Base-by-base conservation (phyloP, 1,140 invertebrate genomes). In the Calephelis virginiensis region DNA sequence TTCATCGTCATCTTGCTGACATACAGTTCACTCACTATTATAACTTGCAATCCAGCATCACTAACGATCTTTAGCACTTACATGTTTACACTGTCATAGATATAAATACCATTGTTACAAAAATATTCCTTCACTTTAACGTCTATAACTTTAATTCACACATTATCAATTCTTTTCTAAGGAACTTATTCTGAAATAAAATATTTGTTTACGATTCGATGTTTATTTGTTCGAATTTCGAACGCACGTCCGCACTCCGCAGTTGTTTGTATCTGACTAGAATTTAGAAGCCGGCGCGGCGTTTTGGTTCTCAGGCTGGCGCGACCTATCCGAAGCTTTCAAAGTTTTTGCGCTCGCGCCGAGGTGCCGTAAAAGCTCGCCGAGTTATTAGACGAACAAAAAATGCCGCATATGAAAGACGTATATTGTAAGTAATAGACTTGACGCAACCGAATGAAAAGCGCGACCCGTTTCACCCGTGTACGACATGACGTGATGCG, bases 1-100 rank as follows among this genome's bases (percentile, higher is more conserved):
- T 91, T 92, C 91, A 92, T 92, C 76, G 91, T 92, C 91, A 92
- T 92, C 73, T 77, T 82, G 81, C 73, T 66, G 50, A 73, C 67
- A 62, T 73, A 73, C 71, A 79, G 80, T 89, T 75, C 85, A 88
- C 85, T 86, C 88, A 88, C 85, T 74, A 60, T 75, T 75, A 70
- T 70, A 69, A 78, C 72, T 75, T 72, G 70, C 49, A 69, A 74
- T 68, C 72, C 77, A 79, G 81, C 82, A 84, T 87, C 87, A 88
- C 86, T 83, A 73, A 43, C 6, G 40, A 76, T 75, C 68, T 67
- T 80, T 80, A 80, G 75, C 83, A 88, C 82, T 86, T 82, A 89
- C 87, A 89, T 89, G 71, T 74, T 76, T 73, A 72, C 81, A 82
- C 81, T 81, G 67, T 76, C 62, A 28, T 71, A 50, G 67, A 71